A percentile compares a stretch with the other conserved stretches of the same genome.
These are phyloP conservation scores for Tupaia chinensis DNA, from an alignment of 2,113 vertebrate genomes.

Conservation along the genomic window DNA sequence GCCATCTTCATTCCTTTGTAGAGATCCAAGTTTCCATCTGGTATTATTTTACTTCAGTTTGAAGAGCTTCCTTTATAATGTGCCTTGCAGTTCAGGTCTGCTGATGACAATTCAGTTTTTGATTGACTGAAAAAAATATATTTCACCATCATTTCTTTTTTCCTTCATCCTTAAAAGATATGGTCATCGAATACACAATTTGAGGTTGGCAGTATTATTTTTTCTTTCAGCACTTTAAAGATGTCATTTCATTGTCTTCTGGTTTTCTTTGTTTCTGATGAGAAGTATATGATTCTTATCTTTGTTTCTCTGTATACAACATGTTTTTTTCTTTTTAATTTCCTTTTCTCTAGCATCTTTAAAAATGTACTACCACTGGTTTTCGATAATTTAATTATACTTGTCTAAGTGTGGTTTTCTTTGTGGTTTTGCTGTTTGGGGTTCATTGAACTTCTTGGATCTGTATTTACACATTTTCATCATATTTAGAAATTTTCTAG, in stretches of 20 bases:
- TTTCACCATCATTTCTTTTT: constrained; percentile 51
- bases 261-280: constrained; percentile 22
- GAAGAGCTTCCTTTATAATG: constrained; percentile 63
- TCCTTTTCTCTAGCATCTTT: not conserved
- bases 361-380: constrained; percentile 23
- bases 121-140: constrained; percentile 25
- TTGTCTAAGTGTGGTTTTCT: constrained; percentile 5
- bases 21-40: constrained; percentile 1
- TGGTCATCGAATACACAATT: constrained; percentile 39
- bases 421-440: constrained; percentile 15
- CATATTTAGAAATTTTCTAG: constrained; percentile 17
- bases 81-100: constrained; percentile 26
- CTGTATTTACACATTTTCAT: constrained; percentile 17
- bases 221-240: constrained; percentile 49
- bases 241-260: constrained; percentile 32
- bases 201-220: constrained; percentile 9
- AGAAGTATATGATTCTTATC: not conserved
- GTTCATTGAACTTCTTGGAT: constrained; percentile 26
- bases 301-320: constrained; percentile 44
- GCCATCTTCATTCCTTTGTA: constrained; percentile 33
- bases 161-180: constrained; percentile 12
- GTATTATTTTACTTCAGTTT: constrained; percentile 16
- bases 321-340: not conserved
- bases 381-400: constrained; percentile 54
- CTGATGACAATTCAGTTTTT: constrained; percentile 24